These are phyloP conservation scores for Erebia ligea DNA, from an alignment of 2,888 invertebrate genomes.

Conservation along the genomic window DNA sequence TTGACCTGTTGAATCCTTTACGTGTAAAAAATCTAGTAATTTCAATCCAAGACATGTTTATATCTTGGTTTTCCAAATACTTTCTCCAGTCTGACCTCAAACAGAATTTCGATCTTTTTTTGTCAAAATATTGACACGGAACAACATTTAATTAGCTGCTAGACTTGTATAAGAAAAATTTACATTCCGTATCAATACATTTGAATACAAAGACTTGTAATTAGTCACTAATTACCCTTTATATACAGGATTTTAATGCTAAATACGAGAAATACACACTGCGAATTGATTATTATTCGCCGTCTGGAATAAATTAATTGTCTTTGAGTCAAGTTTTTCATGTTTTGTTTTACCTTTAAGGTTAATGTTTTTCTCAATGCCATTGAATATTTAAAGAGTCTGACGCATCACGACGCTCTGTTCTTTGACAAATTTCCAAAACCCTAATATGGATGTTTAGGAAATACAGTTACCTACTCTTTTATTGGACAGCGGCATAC, in stretches of 20 bases:
- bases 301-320: constrained; percentile 23
- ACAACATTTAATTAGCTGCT: not conserved
- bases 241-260: not conserved
- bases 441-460: constrained; percentile 14
- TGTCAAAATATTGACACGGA: not conserved
- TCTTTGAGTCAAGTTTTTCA: constrained; percentile 30
- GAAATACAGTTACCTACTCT: not conserved
- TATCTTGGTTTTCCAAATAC: too few species aligned
- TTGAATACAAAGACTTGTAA: constrained; percentile 11
- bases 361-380: constrained; percentile 27
- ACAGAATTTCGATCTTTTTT: not conserved
- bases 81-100: too few species aligned
- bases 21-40: too few species aligned
- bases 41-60: too few species aligned
- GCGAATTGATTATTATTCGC: not conserved
- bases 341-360: constrained; percentile 20
- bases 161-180: not conserved
- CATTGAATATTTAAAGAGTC: constrained; percentile 23
- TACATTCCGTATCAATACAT: not conserved
- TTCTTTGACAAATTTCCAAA: constrained; percentile 24
- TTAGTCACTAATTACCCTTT: constrained; percentile 5
- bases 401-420: constrained; percentile 30
- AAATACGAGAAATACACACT: constrained; percentile 5
- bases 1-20: too few species aligned
- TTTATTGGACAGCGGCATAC: not conserved